Conservation (phyloP, 2,113 vertebrate species). For the Clarias gariepinus region DNA sequence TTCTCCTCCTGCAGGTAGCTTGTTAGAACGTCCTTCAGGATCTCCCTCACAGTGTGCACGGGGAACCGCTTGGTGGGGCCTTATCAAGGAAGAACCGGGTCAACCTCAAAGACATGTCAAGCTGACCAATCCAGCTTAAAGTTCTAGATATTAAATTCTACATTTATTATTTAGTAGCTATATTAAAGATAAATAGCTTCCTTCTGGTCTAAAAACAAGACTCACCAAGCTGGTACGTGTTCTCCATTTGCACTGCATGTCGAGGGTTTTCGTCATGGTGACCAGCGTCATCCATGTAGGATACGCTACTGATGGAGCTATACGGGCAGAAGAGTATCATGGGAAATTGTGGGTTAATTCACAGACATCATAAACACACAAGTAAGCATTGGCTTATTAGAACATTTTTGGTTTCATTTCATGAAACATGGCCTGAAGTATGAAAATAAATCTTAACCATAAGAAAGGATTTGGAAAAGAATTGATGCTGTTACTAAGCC, state of each 20-base stretch:
- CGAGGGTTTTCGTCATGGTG: conserved; percentile 70
- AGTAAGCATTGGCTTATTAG: not conserved
- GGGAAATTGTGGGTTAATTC: not conserved
- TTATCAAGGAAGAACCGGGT: conserved; percentile 51
- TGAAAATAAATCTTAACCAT: not conserved
- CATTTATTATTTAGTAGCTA: not conserved
- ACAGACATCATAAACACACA: not conserved
- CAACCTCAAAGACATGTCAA: not conserved
- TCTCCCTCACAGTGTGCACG: conserved; percentile 68
- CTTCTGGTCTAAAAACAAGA: not conserved
- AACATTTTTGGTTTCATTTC: not conserved
- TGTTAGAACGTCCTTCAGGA: conserved; percentile 83
- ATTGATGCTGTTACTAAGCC: not conserved
- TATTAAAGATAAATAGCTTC: not conserved
- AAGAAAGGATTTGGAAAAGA: not conserved
- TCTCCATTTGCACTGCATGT: conserved; percentile 70
- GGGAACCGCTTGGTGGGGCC: conserved; percentile 78
- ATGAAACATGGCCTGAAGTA: not conserved
- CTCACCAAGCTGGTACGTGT: conserved; percentile 83
- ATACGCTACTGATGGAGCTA: conserved; percentile 77
- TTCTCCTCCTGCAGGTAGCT: conserved; percentile 77
- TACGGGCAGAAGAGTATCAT: not conserved
- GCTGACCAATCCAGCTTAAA: not conserved
- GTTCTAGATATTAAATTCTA: not conserved
- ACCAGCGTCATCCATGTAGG: conserved; percentile 73